phyloP scores from a whole-genome alignment of 2,888 invertebrate genomes.

The Sinopyrophorus schimmeli region DNA sequence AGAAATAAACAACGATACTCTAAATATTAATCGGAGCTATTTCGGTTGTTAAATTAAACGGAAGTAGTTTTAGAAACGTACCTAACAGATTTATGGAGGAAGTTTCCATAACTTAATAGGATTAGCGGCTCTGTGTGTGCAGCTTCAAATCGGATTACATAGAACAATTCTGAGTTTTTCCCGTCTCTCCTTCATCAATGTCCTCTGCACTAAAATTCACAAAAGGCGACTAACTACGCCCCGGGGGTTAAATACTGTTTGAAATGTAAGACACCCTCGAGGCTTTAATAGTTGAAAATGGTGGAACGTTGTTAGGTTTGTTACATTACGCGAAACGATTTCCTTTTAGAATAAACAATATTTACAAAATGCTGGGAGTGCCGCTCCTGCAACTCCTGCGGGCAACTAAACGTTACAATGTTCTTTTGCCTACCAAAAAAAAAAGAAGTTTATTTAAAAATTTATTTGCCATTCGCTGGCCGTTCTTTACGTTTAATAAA shows the following conservation, averaged over 20 bases:
- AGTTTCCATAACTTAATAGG: conserved; percentile 10
- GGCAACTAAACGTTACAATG: conserved; percentile 2
- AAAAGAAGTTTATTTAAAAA: too few species aligned
- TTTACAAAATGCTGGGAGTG: too few species aligned
- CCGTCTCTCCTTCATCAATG: background rate
- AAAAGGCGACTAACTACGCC: conserved; percentile 3
- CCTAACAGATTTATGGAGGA: conserved; percentile 8
- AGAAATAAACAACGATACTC: too few species aligned
- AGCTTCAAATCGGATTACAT: conserved; percentile 14
- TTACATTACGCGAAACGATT: background rate
- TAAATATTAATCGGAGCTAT: too few species aligned
- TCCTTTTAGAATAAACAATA: background rate
- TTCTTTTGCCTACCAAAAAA: too few species aligned
- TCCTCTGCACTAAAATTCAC: conserved; percentile 8
- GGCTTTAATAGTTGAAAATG: conserved; percentile 6
- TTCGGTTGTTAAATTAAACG: conserved; percentile 4
- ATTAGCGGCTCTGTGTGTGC: conserved; percentile 6
- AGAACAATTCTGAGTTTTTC: conserved; percentile 7
- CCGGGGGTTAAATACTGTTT: conserved; percentile 9
- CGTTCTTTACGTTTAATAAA: too few species aligned
- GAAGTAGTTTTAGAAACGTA: conserved; percentile 6
- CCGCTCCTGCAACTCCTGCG: background rate
- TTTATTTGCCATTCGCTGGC: too few species aligned
- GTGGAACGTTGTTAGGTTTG: background rate
- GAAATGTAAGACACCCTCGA: conserved; percentile 5